Base-by-base conservation (phyloP, 1,140 invertebrate genomes). In the Chironomus tepperi region DNA sequence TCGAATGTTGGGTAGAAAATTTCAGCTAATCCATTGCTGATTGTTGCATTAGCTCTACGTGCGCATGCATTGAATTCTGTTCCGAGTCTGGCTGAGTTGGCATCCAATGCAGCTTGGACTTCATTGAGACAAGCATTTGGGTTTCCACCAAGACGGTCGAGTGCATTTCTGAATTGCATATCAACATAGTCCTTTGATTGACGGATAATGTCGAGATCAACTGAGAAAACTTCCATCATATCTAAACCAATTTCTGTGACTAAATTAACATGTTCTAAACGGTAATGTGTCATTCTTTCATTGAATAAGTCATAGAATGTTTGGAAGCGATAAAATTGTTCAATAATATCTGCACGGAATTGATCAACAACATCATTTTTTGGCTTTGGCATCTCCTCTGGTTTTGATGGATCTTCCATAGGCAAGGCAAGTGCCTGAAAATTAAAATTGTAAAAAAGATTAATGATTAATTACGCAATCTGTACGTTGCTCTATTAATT, bases 1-100 rank as follows among this genome's bases (percentile, higher is more conserved):
- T 15, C 65, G 7, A 70, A 70, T 70, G 65, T 70, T 70, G 65
- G 65, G 12, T 70, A 70, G 65, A 70, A 70, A 19, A 21, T 18
- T 18, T 70, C 19, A 70, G 65, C 7, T 18, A 70, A 18, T 10
- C 16, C 19, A 10, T 0, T 8, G 6, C 15, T 9, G 19, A 70
- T 9, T 70, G 65, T 70, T 5, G 6, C 2, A 16, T 70, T 70
- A 70, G 65, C 65, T 18, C 16, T 19, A 21, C 16, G 16, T 70
- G 65, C n/a, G 65, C 65, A 70, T 18, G 7, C 9, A 8, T 70
- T 18, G 10, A 70, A 8, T 7, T 16, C 19, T 18, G 16, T 70
- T 70, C 65, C 65, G 19, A 70, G 16, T 18, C n/a, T 18, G 1
- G 65, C 65, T 19, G 65, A 70, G 19, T 70, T 70, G 9, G n/a